Base-by-base conservation (phyloP, 1,140 invertebrate genomes). In the Hestina assimilis region DNA sequence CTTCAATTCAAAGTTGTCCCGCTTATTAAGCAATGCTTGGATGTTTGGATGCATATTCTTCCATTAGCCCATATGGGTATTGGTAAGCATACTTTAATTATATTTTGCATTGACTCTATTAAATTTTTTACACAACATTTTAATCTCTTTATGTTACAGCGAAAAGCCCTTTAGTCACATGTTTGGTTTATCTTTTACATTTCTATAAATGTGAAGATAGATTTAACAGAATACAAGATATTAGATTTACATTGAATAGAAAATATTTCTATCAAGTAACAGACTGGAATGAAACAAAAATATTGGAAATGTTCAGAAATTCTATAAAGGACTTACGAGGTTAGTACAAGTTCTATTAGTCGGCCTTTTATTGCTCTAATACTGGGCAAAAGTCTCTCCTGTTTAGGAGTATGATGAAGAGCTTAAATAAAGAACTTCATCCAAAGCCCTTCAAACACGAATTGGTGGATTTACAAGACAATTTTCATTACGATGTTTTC, bases 191-290 rank as follows among this genome's bases (percentile, higher is more conserved):
- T 61, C 63, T 86, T 3, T 42, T 89, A 42, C 84, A 89, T 58
- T 88, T 85, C 53, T 88, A 79, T 41, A 86, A 86, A 57, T 85
- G 85, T 40, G 71, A 81, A 8, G 84, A 83, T 38, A 72, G 59
- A 48, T 82, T 71, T 17, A 81, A 87, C n/a, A 70, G 75, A 54
- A 69, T 79, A 9, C 62, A 75, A 59, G 79, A 79, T 4, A 76
- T 88, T 11, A 73, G 83, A 65, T 64, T 48, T 19, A 79, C 86
- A 45, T 63, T 89, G n/a, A 60, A 63, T 17, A 59, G 68, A 33
- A 83, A 78, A 53, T 89, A 88, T 63, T 79, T 70, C 20, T 89
- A 83, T 55, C 43, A 78, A 59, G 66, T 87, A n/a, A 68, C 71
- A 17, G 78, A 86, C 19, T 83, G 78, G 79, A 89, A 81, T 56